Evolutionary conservation across 2,888 invertebrate genomes (phyloP).

Genomic region (Calameuta pallipes): DNA sequence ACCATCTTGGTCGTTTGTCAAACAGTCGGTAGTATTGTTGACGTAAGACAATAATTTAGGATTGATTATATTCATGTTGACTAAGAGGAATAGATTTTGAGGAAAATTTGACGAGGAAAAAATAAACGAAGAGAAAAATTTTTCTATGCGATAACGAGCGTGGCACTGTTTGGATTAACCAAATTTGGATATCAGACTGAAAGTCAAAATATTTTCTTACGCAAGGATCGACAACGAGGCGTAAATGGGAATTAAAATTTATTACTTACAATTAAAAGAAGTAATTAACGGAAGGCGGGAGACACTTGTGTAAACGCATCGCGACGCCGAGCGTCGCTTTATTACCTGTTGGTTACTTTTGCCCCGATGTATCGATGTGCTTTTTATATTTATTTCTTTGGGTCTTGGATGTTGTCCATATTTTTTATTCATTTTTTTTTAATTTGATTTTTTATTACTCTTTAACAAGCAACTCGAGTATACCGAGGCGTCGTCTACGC

Average conservation of each 20-base stretch:
- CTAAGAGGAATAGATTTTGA: not conserved
- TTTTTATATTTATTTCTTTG: not conserved
- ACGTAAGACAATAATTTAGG: not conserved
- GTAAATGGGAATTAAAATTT: not conserved
- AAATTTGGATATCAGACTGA: not conserved
- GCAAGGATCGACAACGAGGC: not conserved
- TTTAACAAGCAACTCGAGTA: not conserved
- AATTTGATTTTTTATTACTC: no score
- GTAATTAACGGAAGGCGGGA: slow-evolving; percentile 44
- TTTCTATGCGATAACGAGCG: slow-evolving; percentile 12
- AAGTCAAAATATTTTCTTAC: not conserved
- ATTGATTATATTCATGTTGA: not conserved
- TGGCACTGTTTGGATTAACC: not conserved
- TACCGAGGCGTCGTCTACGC: not conserved
- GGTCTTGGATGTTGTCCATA: no score
- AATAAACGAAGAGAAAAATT: slow-evolving; percentile 37
- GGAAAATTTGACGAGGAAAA: not conserved
- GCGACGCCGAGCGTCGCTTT: not conserved
- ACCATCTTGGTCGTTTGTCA: not conserved
- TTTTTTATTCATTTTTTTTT: not conserved
- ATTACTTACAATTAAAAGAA: slow-evolving; percentile 36
- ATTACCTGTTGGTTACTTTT: not conserved
- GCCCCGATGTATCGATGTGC: not conserved
- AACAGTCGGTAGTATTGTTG: not conserved
- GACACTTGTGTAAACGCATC: slow-evolving; percentile 52